Evolutionary conservation across 2,797 vertebrate species (phyloP).

Genomic region (Enteromius treurensis): DNA sequence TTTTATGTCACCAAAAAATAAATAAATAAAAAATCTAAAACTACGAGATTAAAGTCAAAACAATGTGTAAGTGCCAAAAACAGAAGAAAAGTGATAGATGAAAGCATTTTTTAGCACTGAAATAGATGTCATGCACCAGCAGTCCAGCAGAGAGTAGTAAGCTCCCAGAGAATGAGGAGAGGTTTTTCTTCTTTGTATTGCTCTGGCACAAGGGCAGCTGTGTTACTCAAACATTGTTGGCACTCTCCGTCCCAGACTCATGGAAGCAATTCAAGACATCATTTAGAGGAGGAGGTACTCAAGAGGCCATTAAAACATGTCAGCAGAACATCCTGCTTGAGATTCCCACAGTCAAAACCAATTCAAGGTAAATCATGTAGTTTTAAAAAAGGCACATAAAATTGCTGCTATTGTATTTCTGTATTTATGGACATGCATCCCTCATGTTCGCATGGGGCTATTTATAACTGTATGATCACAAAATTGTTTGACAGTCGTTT

Average conservation of each 20-base stretch:
- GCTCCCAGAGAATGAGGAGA: conserved; percentile 30
- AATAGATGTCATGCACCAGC: conserved; percentile 18
- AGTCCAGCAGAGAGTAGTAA: conserved; percentile 56
- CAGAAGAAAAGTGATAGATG: neutral
- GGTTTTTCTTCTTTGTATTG: neutral
- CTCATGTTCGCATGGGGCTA: neutral
- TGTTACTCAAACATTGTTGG: conserved; percentile 43
- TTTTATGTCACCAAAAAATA: no score
- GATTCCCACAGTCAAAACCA: conserved; percentile 50
- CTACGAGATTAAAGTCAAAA: no score
- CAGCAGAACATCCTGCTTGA: conserved; percentile 45
- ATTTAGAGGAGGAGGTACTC: conserved; percentile 48
- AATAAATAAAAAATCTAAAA: no score
- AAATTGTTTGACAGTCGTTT: neutral
- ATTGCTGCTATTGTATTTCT: conserved; percentile 8
- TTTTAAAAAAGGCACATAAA: conserved; percentile 18
- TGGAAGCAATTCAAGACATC: conserved; percentile 38
- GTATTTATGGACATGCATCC: neutral
- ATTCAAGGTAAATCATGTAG: conserved; percentile 35
- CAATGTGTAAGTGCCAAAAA: neutral
- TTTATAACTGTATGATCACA: conserved; percentile 20
- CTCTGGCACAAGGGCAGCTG: conserved; percentile 15
- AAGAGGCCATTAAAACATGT: conserved; percentile 52
- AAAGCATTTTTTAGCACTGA: neutral
- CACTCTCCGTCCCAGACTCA: conserved; percentile 34